A percentile compares a stretch with the other conserved stretches of the same genome.
These are phyloP conservation scores for Zhuqinia jingwanae DNA, from an alignment of 2,888 invertebrate species.

Conservation along the genomic window DNA sequence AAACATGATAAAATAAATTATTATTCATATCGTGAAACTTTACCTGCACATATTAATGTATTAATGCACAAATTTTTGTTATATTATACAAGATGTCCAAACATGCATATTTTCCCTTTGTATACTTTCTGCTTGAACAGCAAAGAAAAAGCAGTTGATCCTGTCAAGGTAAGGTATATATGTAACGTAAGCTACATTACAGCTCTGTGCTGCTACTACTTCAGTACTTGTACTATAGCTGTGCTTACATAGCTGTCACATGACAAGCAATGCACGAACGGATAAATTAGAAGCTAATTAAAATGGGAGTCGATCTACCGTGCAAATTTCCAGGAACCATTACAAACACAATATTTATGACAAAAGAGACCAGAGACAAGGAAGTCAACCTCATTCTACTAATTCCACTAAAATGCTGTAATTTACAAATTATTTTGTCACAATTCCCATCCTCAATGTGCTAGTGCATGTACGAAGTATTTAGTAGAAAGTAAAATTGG, in stretches of 20 bases:
- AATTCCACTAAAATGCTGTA: conserved; percentile 7
- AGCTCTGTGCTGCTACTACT: too few species aligned
- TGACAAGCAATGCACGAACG: conserved; percentile 63
- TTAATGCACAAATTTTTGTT: too few species aligned
- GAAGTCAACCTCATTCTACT: conserved; percentile 24
- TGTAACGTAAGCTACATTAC: too few species aligned
- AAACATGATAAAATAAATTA: too few species aligned
- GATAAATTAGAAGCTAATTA: conserved; percentile 75
- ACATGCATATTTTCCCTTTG: too few species aligned
- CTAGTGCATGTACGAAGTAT: background rate
- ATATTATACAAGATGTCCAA: too few species aligned
- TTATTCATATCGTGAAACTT: too few species aligned
- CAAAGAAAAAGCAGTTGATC: background rate
- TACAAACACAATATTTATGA: conserved; percentile 46
- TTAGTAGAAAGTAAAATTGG: background rate
- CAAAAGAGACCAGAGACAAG: background rate
- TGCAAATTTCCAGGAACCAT: conserved; percentile 76
- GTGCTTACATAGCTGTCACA: conserved; percentile 57
- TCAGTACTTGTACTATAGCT: too few species aligned
- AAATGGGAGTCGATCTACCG: conserved; percentile 76
- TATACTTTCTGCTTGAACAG: conserved; percentile 40
- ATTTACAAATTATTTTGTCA: conserved; percentile 36
- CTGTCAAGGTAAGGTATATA: conserved; percentile 31
- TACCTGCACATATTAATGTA: too few species aligned
- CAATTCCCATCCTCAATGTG: background rate